Evolutionary conservation across 2,113 vertebrate species (phyloP).

Genomic region (Sciurus niger): DNA sequence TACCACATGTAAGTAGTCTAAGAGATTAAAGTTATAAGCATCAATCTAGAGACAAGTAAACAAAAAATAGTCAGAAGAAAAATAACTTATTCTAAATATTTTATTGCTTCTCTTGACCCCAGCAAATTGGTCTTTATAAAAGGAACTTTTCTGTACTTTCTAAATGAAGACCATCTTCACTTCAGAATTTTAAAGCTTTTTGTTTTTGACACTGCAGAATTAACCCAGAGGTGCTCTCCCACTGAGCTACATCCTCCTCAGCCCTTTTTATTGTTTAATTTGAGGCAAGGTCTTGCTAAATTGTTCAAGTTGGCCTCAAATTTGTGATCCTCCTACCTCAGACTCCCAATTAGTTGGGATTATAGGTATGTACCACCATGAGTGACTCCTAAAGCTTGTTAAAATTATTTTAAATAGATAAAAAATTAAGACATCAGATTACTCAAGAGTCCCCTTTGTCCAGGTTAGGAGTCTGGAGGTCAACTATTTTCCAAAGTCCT

Average conservation of each 20-base stretch:
- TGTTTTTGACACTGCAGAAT: not conserved
- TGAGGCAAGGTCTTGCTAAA: too few relatives aligned
- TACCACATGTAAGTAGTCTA: conserved; percentile 30
- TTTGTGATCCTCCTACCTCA: too few relatives aligned
- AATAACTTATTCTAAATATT: conserved; percentile 57
- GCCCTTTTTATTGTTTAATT: too few relatives aligned
- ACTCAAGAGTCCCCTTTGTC: conserved; percentile 43
- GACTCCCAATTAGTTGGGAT: too few relatives aligned
- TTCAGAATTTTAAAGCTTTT: conserved; percentile 50
- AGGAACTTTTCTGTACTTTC: conserved; percentile 49
- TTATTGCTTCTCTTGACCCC: conserved; percentile 36
- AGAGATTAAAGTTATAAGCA: conserved; percentile 63
- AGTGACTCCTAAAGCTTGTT: too few relatives aligned
- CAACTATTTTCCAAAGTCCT: conserved; percentile 60
- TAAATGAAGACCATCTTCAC: conserved; percentile 50
- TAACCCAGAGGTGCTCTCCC: too few relatives aligned
- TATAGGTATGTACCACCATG: too few relatives aligned
- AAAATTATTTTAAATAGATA: not conserved
- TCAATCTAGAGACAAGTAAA: conserved; percentile 49
- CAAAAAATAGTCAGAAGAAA: conserved; percentile 64
- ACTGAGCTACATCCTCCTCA: too few relatives aligned
- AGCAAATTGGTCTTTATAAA: conserved; percentile 41
- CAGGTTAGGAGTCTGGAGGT: conserved; percentile 12
- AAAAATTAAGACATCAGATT: conserved; percentile 48
- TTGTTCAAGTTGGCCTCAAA: too few relatives aligned